Evolutionary conservation across 2,888 invertebrate species (phyloP).

Genomic region (Seladonia tumulorum): DNA sequence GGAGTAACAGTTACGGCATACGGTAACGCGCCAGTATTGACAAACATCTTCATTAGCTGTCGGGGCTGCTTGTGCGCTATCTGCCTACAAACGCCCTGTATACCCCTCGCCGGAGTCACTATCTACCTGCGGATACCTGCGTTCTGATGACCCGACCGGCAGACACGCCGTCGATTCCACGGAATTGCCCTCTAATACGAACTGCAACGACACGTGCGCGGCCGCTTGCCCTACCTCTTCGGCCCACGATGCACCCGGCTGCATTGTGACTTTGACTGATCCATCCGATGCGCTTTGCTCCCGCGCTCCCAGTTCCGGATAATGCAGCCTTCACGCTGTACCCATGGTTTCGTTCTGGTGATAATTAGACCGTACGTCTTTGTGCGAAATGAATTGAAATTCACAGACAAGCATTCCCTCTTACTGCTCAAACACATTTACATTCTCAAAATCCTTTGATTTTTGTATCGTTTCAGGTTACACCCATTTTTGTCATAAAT

Average conservation of each 20-base stretch:
- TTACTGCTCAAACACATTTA: too few species aligned
- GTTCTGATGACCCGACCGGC: slow-evolving; percentile 61
- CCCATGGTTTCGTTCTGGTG: neutral
- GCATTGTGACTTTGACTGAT: slow-evolving; percentile 7
- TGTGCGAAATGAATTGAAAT: too few species aligned
- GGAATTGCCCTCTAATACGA: slow-evolving; percentile 69
- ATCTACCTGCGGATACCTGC: slow-evolving; percentile 61
- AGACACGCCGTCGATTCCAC: slow-evolving; percentile 68
- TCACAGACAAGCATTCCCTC: too few species aligned
- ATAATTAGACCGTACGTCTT: neutral
- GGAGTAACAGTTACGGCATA: slow-evolving; percentile 69
- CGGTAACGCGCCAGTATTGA: slow-evolving; percentile 78
- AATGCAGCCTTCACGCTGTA: neutral
- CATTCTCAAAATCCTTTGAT: too few species aligned
- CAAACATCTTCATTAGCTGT: slow-evolving; percentile 81
- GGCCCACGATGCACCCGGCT: neutral
- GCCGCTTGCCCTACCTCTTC: neutral
- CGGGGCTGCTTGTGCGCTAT: slow-evolving; percentile 71
- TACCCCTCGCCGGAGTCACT: slow-evolving; percentile 47
- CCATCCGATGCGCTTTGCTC: neutral
- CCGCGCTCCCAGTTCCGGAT: neutral
- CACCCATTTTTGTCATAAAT: too few species aligned
- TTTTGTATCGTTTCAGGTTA: too few species aligned
- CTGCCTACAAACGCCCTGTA: slow-evolving; percentile 71
- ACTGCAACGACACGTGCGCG: slow-evolving; percentile 68